Percentiles rank a stretch among this genome's conserved stretches.
Evolutionary conservation across 2,797 vertebrate genomes (phyloP).

Genomic region (Choloepus didactylus): DNA sequence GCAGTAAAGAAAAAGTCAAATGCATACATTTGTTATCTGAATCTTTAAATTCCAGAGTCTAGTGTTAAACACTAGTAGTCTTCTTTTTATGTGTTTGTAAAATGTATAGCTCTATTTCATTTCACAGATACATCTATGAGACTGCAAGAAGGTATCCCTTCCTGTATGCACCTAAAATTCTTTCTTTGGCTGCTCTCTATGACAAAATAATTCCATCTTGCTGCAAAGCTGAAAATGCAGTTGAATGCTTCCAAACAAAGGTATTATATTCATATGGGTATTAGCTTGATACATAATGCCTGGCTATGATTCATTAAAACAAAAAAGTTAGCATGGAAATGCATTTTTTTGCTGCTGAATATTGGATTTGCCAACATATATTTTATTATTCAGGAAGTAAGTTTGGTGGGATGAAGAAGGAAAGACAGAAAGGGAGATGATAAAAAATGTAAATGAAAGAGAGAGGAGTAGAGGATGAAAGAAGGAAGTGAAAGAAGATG

Average conservation of each 20-base stretch:
- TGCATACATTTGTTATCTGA: not conserved
- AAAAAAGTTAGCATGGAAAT: conserved; percentile 37
- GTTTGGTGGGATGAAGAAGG: not conserved
- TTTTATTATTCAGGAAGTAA: not conserved
- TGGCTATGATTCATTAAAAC: not conserved
- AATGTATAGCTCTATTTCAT: not conserved
- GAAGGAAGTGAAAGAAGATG: not conserved
- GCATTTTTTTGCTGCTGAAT: not conserved
- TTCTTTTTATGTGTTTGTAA: not conserved
- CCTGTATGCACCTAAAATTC: conserved; percentile 62
- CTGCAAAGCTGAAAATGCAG: conserved; percentile 74
- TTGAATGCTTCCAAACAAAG: conserved; percentile 73
- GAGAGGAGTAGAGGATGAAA: not conserved
- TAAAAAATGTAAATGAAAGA: not conserved
- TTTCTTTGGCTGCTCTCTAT: conserved; percentile 59
- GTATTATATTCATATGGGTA: conserved; percentile 32
- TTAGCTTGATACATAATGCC: not conserved
- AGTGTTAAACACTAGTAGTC: not conserved
- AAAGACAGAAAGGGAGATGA: not conserved
- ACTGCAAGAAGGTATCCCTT: conserved; percentile 72
- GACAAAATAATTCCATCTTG: conserved; percentile 56
- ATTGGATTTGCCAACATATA: not conserved
- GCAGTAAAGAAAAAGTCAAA: not conserved
- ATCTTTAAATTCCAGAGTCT: not conserved
- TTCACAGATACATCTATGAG: conserved; percentile 64